Evolutionary conservation across 2,888 invertebrate species (phyloP), one percentile per base, ranked within the genome.

Genomic region (Aphidoletes aphidimyza): DNA sequence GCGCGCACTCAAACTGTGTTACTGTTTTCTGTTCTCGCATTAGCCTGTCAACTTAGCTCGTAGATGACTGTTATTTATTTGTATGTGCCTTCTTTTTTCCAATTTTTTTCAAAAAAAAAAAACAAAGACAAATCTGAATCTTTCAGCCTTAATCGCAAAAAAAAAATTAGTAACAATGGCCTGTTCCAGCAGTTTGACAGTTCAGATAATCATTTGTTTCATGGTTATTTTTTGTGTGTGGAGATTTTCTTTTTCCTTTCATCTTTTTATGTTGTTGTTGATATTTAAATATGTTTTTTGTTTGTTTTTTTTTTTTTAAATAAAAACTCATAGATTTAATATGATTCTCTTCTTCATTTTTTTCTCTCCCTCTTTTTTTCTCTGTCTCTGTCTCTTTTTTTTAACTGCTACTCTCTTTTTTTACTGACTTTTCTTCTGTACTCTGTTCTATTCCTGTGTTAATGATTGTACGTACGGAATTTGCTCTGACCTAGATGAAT

Each of bases 401-500:
- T 39, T 39, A 36, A 47, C 39, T 59, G 59, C 59, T 59, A 39
- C 59, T 59, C 37, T 81, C 37, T 81, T 81, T 37, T 26, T 37
- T 81, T 37, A 69, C 81, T n/a, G n/a, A n/a, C n/a, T n/a, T 81
- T 37, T 36, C 37, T 81, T 81, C 81, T 81, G 81, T 81, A 81
- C 83, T 83, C 83, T 45, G 39, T 39, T 45, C 83, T 83, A 83
- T 26, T 83, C 83, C 83, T 83, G 83, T 83, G 83, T 83, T 83
- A 49, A 47, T 49, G 84, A 49, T 83, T 83, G 83, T 49, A 84
- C 49, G 84, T 47, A 84, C 49, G 54, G 84, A 84, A 30, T 59
- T 84, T 84, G 84, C 84, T 84, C 84, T 84, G 84, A 84, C 84
- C 84, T 84, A 84, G 59, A 84, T 83, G 84, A 84, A 84, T 84